Evolutionary conservation across 2,113 vertebrate genomes (phyloP).

Genomic region (Sinocyclocheilus anshuiensis): DNA sequence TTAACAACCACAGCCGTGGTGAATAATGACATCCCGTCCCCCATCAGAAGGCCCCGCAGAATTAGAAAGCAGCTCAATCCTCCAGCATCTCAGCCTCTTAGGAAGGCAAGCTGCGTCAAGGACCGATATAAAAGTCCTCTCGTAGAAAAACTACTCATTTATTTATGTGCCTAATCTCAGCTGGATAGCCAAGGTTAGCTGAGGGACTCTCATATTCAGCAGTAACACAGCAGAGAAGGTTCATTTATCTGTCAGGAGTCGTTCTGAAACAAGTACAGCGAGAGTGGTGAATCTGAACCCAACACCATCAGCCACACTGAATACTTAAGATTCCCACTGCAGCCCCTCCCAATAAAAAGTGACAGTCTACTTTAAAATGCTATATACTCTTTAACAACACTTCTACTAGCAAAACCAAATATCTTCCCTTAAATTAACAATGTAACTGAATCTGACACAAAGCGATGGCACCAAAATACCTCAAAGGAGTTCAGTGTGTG

Average conservation of each 20-base stretch:
- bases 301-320: background rate
- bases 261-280: background rate
- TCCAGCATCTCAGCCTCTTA: background rate
- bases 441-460: background rate
- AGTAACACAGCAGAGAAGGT: background rate
- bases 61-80: background rate
- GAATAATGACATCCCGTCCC: background rate
- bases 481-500: background rate
- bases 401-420: background rate
- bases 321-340: background rate
- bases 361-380: no score
- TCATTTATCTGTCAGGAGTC: background rate
- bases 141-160: background rate
- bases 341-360: background rate
- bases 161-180: background rate
- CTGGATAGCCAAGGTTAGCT: background rate
- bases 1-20: background rate
- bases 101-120: background rate
- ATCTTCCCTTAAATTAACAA: background rate
- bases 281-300: conserved; percentile 10
- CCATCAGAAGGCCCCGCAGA: background rate
- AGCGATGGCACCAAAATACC: background rate
- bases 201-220: conserved; percentile 1
- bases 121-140: conserved; percentile 1
- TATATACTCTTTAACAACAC: background rate